These are phyloP conservation scores for Lophochroa leadbeateri DNA, from an alignment of 2,113 vertebrate species.

Conservation along the genomic window DNA sequence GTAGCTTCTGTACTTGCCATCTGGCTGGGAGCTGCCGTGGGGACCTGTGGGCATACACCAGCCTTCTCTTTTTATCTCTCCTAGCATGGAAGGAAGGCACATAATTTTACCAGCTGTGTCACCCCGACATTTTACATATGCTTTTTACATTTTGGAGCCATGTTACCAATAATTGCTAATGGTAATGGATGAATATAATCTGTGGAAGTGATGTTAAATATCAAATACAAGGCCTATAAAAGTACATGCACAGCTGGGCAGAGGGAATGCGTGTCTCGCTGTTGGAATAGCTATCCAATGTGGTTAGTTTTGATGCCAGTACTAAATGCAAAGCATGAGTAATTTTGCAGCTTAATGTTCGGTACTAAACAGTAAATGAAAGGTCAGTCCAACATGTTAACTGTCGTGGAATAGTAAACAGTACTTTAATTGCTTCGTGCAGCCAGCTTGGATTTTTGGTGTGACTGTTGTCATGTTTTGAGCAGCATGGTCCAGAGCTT, in stretches of 20 bases:
- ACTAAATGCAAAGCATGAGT: constrained; percentile 33
- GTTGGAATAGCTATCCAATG: background rate
- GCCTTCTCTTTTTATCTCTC: background rate
- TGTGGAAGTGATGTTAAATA: background rate
- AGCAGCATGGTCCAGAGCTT: background rate
- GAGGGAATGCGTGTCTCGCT: fast-evolving
- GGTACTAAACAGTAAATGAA: constrained; percentile 51
- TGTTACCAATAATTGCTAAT: background rate
- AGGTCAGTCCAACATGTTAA: constrained; percentile 54
- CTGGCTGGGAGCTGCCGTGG: background rate
- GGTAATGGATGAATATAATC: background rate
- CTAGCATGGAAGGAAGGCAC: background rate
- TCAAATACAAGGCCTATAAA: background rate
- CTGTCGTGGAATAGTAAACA: constrained; percentile 21
- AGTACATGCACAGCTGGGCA: background rate
- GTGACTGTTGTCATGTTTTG: constrained; percentile 29
- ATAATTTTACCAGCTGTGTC: background rate
- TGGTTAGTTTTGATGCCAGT: constrained; percentile 7
- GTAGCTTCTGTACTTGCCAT: background rate
- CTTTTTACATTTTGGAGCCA: background rate
- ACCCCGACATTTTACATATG: background rate
- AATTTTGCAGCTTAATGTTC: constrained; percentile 26
- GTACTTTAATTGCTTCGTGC: constrained; percentile 31
- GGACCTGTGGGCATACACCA: background rate
- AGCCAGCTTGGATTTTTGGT: constrained; percentile 17